phyloP scores from a whole-genome alignment of 2,888 invertebrate species.

The Halictus ligatus region DNA sequence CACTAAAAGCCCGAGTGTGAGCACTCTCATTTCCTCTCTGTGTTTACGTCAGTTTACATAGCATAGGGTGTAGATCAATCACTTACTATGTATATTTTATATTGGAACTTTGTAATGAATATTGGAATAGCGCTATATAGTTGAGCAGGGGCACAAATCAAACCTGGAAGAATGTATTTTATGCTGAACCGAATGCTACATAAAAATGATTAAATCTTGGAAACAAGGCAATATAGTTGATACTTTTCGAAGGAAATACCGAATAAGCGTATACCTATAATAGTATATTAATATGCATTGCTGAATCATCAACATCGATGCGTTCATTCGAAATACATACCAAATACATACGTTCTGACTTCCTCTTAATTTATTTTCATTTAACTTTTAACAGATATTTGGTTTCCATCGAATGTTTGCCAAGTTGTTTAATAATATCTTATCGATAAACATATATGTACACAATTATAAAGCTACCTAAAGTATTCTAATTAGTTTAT shows the following conservation, averaged over 20 bases:
- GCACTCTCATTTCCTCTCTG: too few species aligned
- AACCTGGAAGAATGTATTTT: too few species aligned
- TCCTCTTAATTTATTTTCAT: not conserved
- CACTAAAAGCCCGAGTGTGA: too few species aligned
- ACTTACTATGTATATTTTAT: not conserved
- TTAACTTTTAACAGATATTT: not conserved
- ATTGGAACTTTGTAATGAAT: not conserved
- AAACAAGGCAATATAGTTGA: not conserved
- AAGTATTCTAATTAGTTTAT: constrained; percentile 83
- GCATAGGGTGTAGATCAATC: not conserved
- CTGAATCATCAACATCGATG: too few species aligned
- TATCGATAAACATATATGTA: not conserved
- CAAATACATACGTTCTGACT: not conserved
- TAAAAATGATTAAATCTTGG: not conserved
- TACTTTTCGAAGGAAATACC: not conserved
- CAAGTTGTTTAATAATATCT: not conserved
- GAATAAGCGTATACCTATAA: not conserved
- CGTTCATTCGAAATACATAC: not conserved
- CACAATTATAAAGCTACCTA: not conserved
- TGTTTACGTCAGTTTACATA: too few species aligned
- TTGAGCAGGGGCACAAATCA: not conserved
- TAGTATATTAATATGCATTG: not conserved
- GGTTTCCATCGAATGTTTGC: not conserved
- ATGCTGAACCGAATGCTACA: not conserved
- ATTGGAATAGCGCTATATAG: not conserved